Evolutionary conservation across 2,888 invertebrate genomes (phyloP), one percentile per base, ranked within the genome.

Genomic region (Zelleria hepariella): DNA sequence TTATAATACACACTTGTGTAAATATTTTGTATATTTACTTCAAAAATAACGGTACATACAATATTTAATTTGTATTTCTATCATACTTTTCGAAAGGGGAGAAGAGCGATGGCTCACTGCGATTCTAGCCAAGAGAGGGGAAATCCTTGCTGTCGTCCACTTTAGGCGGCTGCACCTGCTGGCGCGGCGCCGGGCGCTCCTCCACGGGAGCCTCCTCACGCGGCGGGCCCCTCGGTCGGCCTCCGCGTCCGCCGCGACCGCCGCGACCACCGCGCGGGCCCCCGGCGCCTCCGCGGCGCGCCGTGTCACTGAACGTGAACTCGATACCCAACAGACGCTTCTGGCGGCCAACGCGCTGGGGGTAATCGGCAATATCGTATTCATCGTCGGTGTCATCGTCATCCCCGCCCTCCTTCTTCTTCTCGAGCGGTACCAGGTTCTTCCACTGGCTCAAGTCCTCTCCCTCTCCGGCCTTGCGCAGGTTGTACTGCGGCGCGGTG

Each of bases 91-190:
- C 76, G 72, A 84, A 85, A 78, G 80, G 86, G 74, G 83, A 84
- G 85, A 75, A 77, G 80, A 82, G 76, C 74, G 64, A 73, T 67
- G 74, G 80, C 84, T 82, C 82, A 78, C 77, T 72, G 74, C 68
- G 73, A 77, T 75, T 80, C 80, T 94, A 95, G 85, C 96, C 95
- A 81, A 98, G 92, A 78, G 96, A 96, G 70, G 98, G 98, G 90
- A 98, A 98, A 88, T 97, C 97, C 84, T 94, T 94, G 91, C 96
- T 97, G 89, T 98, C 97, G 80, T 97, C 97, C 66, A 98, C 96
- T 85, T 97, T 96, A 21, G 97, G 96, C 68, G 94, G 93, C 62
- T 42, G 32, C 32, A 88, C 78, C 32, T 72, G 78, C 63, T 71
- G 77, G 58, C 81, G 78, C 63, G 74, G 74, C 62, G 63, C 67